Evolutionary conservation across 2,113 vertebrate genomes (phyloP).

Genomic region (Leuciscus idus): DNA sequence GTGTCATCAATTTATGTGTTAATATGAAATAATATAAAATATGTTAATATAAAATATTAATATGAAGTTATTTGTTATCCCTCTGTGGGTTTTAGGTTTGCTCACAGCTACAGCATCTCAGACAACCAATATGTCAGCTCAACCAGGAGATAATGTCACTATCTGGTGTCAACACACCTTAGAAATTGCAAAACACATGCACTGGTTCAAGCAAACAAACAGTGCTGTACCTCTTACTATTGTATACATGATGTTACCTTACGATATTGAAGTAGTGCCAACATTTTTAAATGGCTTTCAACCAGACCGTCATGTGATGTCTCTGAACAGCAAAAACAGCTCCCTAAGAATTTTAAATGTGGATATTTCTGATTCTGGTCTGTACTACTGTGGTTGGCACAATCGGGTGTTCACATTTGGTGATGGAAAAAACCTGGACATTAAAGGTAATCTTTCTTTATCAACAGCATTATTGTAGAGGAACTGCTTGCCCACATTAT

Average conservation of each 20-base stretch:
- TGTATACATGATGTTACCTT: neutral
- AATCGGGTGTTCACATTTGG: neutral
- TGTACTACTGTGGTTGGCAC: neutral
- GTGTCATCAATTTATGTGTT: neutral
- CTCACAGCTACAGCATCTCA: neutral
- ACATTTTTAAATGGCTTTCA: neutral
- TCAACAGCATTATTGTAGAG: neutral
- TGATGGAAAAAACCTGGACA: neutral
- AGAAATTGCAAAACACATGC: fast-evolving
- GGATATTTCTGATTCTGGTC: neutral
- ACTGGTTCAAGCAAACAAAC: slow-evolving; percentile 8
- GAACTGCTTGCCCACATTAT: neutral
- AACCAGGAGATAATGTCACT: neutral
- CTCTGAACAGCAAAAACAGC: neutral
- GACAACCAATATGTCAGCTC: neutral
- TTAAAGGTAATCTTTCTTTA: neutral
- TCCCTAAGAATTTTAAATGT: neutral
- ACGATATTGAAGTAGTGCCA: fast-evolving
- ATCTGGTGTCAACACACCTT: neutral
- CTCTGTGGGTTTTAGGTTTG: neutral
- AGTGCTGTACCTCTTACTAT: neutral
- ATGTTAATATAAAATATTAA: neutral
- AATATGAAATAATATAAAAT: no score
- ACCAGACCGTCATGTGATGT: neutral
- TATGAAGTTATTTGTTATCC: neutral